Conservation (phyloP, 2,797 vertebrate genomes). For the Lateolabrax maculatus region DNA sequence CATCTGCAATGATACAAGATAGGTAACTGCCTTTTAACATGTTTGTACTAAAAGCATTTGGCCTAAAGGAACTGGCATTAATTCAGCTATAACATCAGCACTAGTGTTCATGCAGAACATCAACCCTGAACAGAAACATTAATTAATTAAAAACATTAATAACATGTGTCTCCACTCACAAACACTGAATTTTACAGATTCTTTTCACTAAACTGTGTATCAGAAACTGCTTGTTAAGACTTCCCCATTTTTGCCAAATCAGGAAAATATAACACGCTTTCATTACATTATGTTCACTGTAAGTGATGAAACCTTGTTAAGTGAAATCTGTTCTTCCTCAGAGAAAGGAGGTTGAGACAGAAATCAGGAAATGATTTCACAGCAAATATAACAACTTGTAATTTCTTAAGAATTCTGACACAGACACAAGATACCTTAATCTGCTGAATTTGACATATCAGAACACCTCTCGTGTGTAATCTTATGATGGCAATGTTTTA, state of each 20-base stretch:
- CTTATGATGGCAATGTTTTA: fast-evolving
- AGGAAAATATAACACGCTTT: neutral
- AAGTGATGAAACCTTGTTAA: no score
- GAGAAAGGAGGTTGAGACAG: conserved; percentile 12
- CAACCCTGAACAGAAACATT: neutral
- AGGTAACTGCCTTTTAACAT: neutral
- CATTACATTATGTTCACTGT: no score
- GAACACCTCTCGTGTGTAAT: no score
- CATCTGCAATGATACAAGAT: neutral
- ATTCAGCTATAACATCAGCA: neutral
- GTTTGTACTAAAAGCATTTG: neutral
- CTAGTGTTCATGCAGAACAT: neutral
- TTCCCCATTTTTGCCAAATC: neutral
- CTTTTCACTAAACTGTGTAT: no score
- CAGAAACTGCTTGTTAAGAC: neutral
- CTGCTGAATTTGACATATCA: neutral
- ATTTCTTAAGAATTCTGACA: neutral
- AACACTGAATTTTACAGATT: neutral
- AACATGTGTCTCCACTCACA: neutral
- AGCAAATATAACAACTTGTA: neutral
- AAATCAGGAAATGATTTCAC: conserved; percentile 29
- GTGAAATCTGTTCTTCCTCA: neutral
- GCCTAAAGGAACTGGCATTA: neutral
- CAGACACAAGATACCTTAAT: neutral
- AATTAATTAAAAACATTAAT: no score